Evolutionary conservation across 2,113 vertebrate species (phyloP).

Genomic region (Chlamydotis undulata): DNA sequence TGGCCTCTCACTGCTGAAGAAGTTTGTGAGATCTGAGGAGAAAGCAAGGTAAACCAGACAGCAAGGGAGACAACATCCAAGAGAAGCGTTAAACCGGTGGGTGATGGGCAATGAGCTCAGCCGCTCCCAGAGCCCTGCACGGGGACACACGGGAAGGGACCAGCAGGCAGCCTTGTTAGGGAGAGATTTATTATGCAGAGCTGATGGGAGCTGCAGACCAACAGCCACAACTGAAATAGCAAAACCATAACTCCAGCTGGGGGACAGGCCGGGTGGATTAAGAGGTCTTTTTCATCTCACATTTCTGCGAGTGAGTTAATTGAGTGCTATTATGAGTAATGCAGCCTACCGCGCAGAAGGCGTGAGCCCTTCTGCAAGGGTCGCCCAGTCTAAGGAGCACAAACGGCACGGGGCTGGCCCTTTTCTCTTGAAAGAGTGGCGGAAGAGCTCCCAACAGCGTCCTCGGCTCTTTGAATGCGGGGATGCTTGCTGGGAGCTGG

Average conservation of each 20-base stretch:
- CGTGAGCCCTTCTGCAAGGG: background rate
- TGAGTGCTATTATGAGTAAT: background rate
- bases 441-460: background rate
- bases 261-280: background rate
- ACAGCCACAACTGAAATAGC: slow-evolving; percentile 2
- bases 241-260: background rate
- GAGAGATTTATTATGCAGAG: background rate
- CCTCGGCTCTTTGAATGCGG: background rate
- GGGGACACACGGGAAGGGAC: background rate
- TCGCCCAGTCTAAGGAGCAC: rapidly evolving
- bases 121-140: background rate
- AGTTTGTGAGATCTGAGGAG: background rate
- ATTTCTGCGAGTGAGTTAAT: background rate
- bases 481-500: background rate
- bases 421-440: background rate
- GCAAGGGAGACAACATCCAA: background rate
- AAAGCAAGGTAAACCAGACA: background rate
- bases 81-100: background rate
- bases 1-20: background rate
- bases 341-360: background rate
- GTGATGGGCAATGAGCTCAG: background rate
- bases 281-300: background rate
- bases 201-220: background rate
- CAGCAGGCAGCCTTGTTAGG: background rate
- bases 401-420: background rate